Conservation (phyloP, 2,113 vertebrate species). For the Takifugu bimaculatus region DNA sequence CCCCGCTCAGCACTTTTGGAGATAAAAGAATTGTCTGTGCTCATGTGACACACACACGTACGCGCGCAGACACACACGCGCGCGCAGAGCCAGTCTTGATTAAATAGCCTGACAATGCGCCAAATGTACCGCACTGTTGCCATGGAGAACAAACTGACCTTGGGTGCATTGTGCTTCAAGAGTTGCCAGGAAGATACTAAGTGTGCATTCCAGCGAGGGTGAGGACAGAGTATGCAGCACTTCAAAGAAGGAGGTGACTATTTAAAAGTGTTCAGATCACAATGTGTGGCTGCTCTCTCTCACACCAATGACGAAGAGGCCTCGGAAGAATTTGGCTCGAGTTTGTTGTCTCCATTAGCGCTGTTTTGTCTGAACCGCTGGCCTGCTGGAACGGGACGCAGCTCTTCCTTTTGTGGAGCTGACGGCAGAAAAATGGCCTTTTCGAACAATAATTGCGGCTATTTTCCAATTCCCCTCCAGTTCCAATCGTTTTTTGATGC, state of each 20-base stretch:
- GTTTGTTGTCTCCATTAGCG: slow-evolving; percentile 19
- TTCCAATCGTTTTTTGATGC: slow-evolving; percentile 46
- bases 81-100: slow-evolving; percentile 51
- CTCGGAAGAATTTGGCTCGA: neutral
- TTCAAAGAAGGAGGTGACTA: slow-evolving; percentile 45
- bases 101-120: slow-evolving; percentile 68
- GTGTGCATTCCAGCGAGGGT: slow-evolving; percentile 19
- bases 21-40: slow-evolving; percentile 60
- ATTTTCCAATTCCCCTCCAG: neutral
- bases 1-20: slow-evolving; percentile 63
- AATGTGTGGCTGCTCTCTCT: slow-evolving; percentile 17
- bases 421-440: slow-evolving; percentile 8
- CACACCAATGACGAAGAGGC: neutral
- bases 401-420: neutral
- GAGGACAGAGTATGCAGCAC: slow-evolving; percentile 55
- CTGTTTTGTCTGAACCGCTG: slow-evolving; percentile 1
- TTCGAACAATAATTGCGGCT: slow-evolving; percentile 11
- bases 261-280: slow-evolving; percentile 37
- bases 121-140: slow-evolving; percentile 67
- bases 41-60: slow-evolving; percentile 44
- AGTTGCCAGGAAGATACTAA: slow-evolving; percentile 55
- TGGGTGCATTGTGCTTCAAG: slow-evolving; percentile 49
- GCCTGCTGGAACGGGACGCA: neutral
- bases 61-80: neutral
- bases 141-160: slow-evolving; percentile 71